Evolutionary conservation across 1,140 invertebrate species (phyloP).

Genomic region (Sesamia nonagrioides): DNA sequence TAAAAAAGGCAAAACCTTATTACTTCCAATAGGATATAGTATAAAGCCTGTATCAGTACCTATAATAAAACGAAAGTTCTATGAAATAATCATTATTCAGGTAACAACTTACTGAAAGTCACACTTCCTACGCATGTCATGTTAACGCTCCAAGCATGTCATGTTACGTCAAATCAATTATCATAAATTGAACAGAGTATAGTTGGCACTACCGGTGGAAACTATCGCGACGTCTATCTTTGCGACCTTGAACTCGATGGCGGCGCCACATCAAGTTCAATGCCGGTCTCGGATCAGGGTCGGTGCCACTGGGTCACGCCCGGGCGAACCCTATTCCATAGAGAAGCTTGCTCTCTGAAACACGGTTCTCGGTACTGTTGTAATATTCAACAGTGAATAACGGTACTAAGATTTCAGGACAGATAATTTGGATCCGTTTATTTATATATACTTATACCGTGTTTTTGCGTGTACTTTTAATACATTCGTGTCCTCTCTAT

Average conservation of each 20-base stretch:
- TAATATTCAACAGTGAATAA: neutral
- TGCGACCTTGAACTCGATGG: slow-evolving; percentile 17
- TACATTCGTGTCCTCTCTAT: no score
- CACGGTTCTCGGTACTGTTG: neutral
- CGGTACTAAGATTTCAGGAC: neutral
- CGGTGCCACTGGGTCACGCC: neutral
- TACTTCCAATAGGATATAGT: no score
- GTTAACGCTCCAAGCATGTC: neutral
- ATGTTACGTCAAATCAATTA: neutral
- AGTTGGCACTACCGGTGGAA: neutral
- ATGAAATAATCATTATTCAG: no score
- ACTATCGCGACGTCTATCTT: neutral
- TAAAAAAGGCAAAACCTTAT: no score
- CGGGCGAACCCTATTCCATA: no score
- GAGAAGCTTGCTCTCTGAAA: neutral
- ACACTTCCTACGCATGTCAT: neutral
- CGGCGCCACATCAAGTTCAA: neutral
- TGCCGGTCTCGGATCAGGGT: neutral
- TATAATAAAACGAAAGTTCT: no score
- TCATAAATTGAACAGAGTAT: neutral
- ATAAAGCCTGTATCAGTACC: no score
- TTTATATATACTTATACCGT: no score
- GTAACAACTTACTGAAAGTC: no score
- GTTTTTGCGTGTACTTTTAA: no score
- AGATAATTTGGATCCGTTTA: no score